These are phyloP conservation scores for Laterallus jamaicensis DNA, from an alignment of 2,113 vertebrate species.

Conservation along the genomic window DNA sequence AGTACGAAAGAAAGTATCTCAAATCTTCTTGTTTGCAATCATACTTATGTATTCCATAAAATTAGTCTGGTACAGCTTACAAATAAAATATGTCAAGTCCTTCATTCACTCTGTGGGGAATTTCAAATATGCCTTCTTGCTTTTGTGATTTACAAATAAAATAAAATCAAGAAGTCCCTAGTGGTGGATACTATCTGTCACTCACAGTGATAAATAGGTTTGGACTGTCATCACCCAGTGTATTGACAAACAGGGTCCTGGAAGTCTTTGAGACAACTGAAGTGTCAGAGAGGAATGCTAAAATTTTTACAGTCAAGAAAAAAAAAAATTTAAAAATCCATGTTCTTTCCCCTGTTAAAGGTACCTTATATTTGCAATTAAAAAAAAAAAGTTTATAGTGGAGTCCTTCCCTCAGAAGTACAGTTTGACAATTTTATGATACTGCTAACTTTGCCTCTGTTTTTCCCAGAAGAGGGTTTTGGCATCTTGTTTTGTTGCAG, in stretches of 20 bases:
- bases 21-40: not conserved
- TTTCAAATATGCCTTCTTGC: not conserved
- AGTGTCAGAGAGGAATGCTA: not conserved
- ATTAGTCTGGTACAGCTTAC: not conserved
- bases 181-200: conserved; percentile 48
- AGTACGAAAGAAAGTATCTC: not conserved
- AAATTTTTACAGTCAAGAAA: conserved; percentile 11
- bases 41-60: not conserved
- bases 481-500: not conserved
- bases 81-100: not conserved
- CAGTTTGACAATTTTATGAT: not conserved
- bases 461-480: not conserved
- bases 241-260: conserved; percentile 36
- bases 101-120: not conserved
- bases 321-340: conserved; percentile 11
- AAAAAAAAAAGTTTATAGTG: not conserved
- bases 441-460: not conserved
- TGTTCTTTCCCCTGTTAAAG: not conserved
- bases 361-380: not conserved
- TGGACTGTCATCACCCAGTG: conserved; percentile 23
- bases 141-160: conserved; percentile 53
- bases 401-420: not conserved
- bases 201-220: conserved; percentile 27
- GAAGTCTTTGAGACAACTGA: conserved; percentile 10
- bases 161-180: conserved; percentile 3